Percentiles rank a stretch among this genome's conserved stretches.
Evolutionary conservation across 2,888 invertebrate genomes (phyloP).

Genomic region (Cantharis rufa): DNA sequence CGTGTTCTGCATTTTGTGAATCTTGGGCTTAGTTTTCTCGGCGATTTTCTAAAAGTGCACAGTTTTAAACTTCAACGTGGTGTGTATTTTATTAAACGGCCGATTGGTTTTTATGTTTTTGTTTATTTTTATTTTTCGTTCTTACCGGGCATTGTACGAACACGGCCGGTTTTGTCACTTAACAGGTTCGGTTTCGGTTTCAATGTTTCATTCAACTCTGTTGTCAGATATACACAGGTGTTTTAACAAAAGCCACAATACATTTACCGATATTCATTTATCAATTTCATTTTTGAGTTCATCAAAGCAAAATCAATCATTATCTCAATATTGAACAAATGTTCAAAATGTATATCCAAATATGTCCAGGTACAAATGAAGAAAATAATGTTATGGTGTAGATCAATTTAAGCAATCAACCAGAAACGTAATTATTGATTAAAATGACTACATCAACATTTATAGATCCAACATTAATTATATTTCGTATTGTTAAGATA

Average conservation of each 20-base stretch:
- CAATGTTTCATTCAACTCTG: constrained; percentile 31
- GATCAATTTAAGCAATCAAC: background rate
- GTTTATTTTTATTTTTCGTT: constrained; percentile 19
- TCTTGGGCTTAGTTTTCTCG: background rate
- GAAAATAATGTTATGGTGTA: background rate
- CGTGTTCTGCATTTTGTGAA: constrained; percentile 7
- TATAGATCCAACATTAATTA: background rate
- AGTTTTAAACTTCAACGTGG: background rate
- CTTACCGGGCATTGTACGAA: constrained; percentile 29
- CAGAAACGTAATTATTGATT: background rate
- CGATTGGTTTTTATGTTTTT: background rate
- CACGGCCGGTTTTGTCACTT: constrained; percentile 48
- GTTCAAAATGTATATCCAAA: background rate
- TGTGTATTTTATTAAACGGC: background rate
- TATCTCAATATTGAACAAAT: background rate
- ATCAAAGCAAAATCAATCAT: background rate
- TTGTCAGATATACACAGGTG: constrained; percentile 18
- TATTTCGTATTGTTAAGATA: background rate
- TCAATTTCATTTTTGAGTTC: background rate
- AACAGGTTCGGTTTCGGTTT: constrained; percentile 47
- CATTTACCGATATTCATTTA: constrained; percentile 1
- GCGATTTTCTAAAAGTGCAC: background rate
- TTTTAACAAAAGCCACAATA: constrained; percentile 1
- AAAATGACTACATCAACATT: background rate
- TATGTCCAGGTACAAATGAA: background rate